phyloP scores from a whole-genome alignment of 1,140 invertebrate genomes.

The Palaemon carinicauda region DNA sequence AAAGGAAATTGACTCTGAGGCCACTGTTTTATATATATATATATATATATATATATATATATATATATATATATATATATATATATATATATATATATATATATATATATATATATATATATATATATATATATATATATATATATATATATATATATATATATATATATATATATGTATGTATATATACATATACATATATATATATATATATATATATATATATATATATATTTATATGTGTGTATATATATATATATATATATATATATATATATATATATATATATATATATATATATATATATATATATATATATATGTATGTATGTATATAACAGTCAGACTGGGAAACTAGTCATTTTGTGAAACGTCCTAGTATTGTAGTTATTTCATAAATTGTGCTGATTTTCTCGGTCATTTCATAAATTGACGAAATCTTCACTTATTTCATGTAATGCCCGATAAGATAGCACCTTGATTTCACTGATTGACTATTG shows the following conservation, averaged over 20 bases:
- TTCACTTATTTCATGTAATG: no score
- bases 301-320: not conserved
- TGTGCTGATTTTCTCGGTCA: no score
- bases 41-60: not conserved
- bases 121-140: not conserved
- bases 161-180: not conserved
- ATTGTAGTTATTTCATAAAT: no score
- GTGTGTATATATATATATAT: not conserved
- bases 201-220: not conserved
- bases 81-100: not conserved
- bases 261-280: not conserved
- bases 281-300: slow-evolving; percentile 2
- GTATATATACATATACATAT: not conserved
- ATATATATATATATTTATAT: not conserved
- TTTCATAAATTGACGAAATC: no score
- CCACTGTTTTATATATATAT: slow-evolving; percentile 2
- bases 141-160: no score
- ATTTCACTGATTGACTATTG: no score
- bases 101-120: slow-evolving; percentile 2
- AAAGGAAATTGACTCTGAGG: no score
- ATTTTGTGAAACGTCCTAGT: no score
- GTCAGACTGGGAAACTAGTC: no score
- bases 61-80: not conserved
- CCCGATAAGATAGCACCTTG: no score
- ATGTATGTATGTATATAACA: not conserved